Conservation (phyloP, 2,797 vertebrate genomes). For the Anabacerthia variegaticeps region DNA sequence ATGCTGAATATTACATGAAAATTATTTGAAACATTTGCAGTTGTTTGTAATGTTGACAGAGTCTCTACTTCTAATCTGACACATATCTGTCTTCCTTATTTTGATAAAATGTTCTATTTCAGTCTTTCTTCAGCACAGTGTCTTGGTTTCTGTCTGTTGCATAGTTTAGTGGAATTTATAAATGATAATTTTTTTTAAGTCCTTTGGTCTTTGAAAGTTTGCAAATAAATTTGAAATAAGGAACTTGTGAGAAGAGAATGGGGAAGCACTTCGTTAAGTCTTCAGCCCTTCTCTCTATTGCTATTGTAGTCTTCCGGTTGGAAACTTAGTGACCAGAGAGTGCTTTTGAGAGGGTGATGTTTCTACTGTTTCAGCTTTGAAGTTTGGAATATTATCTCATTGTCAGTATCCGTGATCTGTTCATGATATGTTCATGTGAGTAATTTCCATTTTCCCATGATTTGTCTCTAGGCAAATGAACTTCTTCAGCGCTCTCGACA, state of each 20-base stretch:
- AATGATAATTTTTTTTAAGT: not conserved
- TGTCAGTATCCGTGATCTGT: not conserved
- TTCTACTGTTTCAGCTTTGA: not conserved
- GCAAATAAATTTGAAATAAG: not conserved
- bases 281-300: not conserved
- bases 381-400: not conserved
- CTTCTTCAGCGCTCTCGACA: constrained; percentile 92
- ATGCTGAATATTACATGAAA: not conserved
- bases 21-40: not conserved
- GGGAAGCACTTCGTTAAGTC: not conserved
- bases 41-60: not conserved
- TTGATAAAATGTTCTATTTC: not conserved
- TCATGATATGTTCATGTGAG: not conserved
- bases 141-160: not conserved
- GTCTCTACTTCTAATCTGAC: not conserved
- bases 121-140: not conserved
- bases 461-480: constrained; percentile 89
- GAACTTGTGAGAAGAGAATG: not conserved
- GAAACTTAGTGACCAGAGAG: not conserved
- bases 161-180: not conserved
- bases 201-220: not conserved
- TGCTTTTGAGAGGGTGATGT: not conserved
- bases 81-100: not conserved
- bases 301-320: not conserved
- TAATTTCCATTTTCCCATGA: not conserved